Conservation (phyloP, 2,888 invertebrate genomes). For the Aproaerema taeniolella region DNA sequence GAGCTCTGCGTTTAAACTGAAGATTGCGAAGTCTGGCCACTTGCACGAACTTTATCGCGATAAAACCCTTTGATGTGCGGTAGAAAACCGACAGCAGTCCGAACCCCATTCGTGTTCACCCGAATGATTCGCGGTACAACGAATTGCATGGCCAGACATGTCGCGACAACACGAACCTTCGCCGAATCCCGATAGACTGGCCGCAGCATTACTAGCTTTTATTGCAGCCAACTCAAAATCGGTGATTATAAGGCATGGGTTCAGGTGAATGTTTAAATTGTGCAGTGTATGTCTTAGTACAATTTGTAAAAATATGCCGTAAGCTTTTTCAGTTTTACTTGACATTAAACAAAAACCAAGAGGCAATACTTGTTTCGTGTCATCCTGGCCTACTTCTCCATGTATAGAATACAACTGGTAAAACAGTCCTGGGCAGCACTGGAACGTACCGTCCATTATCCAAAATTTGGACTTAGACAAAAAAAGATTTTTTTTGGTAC, state of each 20-base stretch:
- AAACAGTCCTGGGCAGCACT: background rate
- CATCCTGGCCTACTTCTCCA: background rate
- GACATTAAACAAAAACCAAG: background rate
- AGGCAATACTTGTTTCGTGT: background rate
- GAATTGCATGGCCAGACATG: no score
- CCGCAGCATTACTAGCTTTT: no score
- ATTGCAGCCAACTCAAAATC: background rate
- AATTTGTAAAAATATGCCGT: background rate
- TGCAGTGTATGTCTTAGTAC: background rate
- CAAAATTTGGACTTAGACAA: slow-evolving; percentile 9
- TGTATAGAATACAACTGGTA: background rate
- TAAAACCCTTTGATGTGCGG: no score
- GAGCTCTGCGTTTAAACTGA: no score
- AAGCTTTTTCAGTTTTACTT: background rate
- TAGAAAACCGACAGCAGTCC: no score
- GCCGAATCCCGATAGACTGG: no score
- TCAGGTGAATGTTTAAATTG: background rate
- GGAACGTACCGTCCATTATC: slow-evolving; percentile 10
- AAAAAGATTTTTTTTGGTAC: slow-evolving; percentile 11
- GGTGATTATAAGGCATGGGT: background rate
- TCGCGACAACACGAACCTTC: no score
- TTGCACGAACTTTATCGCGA: no score
- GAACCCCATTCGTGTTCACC: no score
- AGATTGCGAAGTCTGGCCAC: no score
- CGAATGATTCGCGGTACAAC: no score